Evolutionary conservation across 2,113 vertebrate species (phyloP).

Genomic region (Limnothrissa miodon): DNA sequence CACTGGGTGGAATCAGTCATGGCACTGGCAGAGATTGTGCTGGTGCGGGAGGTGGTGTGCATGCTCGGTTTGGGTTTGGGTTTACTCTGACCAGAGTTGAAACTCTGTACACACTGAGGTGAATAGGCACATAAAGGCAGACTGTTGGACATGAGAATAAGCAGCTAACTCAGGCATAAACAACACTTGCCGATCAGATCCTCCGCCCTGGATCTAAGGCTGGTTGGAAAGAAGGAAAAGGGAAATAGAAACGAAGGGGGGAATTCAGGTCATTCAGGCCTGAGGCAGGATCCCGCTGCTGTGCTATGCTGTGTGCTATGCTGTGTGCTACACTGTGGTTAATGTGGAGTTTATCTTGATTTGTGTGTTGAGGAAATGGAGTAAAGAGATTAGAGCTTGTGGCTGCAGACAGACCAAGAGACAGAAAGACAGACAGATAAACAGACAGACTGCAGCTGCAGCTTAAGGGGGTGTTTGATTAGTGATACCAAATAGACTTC

Average conservation of each 20-base stretch:
- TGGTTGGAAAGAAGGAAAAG: not conserved
- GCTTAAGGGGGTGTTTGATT: slow-evolving; percentile 19
- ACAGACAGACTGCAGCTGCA: not conserved
- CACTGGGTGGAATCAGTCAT: not conserved
- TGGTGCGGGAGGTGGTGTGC: not conserved
- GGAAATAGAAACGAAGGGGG: not conserved
- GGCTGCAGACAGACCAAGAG: not conserved
- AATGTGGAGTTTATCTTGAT: not conserved
- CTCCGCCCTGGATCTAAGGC: not conserved
- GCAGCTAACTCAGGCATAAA: not conserved
- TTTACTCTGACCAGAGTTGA: not conserved
- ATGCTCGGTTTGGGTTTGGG: not conserved
- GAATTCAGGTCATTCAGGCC: not conserved
- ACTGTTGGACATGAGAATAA: not conserved
- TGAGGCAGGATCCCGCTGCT: not conserved
- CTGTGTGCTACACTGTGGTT: not conserved
- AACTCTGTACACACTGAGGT: not conserved
- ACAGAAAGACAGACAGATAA: not conserved
- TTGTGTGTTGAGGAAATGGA: slow-evolving; percentile 5
- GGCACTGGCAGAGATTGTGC: not conserved
- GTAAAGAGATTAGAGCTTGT: not conserved
- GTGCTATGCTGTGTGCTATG: not conserved
- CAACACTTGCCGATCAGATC: not conserved
- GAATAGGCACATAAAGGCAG: not conserved
- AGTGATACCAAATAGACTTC: slow-evolving; percentile 17